Conservation (phyloP, 2,797 vertebrate species). For the Sebastes wilsoni region DNA sequence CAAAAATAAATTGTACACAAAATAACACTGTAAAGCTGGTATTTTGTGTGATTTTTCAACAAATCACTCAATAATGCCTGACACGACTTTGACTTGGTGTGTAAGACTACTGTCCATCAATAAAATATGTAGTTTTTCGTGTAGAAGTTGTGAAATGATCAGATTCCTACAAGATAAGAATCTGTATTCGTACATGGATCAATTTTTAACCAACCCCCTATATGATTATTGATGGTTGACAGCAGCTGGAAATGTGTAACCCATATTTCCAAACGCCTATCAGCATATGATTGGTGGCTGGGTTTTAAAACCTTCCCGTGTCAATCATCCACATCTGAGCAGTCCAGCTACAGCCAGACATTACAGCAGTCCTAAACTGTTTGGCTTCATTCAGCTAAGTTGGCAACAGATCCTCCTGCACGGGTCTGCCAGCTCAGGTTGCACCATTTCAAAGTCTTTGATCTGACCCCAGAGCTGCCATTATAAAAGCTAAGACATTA, state of each 20-base stretch:
- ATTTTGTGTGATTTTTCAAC: too few species aligned
- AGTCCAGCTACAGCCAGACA: not conserved
- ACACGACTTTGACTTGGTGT: too few species aligned
- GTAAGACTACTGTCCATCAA: not conserved
- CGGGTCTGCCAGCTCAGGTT: conserved; percentile 4
- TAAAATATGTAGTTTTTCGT: not conserved
- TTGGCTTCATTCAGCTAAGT: not conserved
- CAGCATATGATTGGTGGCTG: not conserved
- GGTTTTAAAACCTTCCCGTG: not conserved
- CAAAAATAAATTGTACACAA: too few species aligned
- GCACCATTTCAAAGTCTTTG: conserved; percentile 28
- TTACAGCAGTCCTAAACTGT: not conserved
- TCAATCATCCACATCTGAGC: conserved; percentile 11
- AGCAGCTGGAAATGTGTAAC: not conserved
- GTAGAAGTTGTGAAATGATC: not conserved
- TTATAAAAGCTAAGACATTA: conserved; percentile 15
- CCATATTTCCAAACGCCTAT: not conserved
- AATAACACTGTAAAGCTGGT: too few species aligned
- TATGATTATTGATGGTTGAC: not conserved
- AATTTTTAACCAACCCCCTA: not conserved
- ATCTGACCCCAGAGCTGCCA: conserved; percentile 15
- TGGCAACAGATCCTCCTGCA: conserved; percentile 3
- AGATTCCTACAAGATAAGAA: not conserved
- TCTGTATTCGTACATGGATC: not conserved
- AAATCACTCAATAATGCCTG: too few species aligned